A percentile compares a stretch with the other conserved stretches of the same genome.
These are phyloP conservation scores for Drosophila neocordata DNA, from an alignment of 1,140 invertebrate species.

Conservation along the genomic window DNA sequence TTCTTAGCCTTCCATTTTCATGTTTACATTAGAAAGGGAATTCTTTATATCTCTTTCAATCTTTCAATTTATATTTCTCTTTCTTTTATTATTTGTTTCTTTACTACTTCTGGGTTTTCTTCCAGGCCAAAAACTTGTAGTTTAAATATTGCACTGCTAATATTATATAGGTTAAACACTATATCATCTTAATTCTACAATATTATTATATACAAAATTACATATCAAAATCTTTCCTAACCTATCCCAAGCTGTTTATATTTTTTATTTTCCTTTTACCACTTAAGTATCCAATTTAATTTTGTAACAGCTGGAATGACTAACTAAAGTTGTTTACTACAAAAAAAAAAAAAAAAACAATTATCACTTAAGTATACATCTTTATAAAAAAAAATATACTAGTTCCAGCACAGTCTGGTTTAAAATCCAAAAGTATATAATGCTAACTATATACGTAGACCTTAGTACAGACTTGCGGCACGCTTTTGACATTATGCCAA, in stretches of 20 bases:
- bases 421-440: conserved; percentile 45
- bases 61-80: too few relatives aligned
- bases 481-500: conserved; percentile 38
- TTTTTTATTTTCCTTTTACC: background rate
- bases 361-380: background rate
- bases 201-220: too few relatives aligned
- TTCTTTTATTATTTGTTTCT: too few relatives aligned
- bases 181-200: too few relatives aligned
- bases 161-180: too few relatives aligned
- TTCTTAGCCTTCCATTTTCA: too few relatives aligned
- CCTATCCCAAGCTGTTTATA: conserved; percentile 34
- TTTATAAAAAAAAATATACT: background rate
- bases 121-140: too few relatives aligned
- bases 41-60: too few relatives aligned
- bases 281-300: background rate
- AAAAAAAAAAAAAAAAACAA: conserved; percentile 3
- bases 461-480: conserved; percentile 37
- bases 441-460: background rate
- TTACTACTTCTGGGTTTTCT: too few relatives aligned
- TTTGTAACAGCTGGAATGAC: conserved; percentile 8
- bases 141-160: too few relatives aligned
- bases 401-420: conserved; percentile 11
- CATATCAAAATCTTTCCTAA: background rate
- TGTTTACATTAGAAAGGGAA: too few relatives aligned
- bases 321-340: conserved; percentile 13